A percentile compares a stretch with the other conserved stretches of the same genome.
These are phyloP conservation scores for Syncerus caffer DNA, from an alignment of 2,797 vertebrate species.

Conservation along the genomic window DNA sequence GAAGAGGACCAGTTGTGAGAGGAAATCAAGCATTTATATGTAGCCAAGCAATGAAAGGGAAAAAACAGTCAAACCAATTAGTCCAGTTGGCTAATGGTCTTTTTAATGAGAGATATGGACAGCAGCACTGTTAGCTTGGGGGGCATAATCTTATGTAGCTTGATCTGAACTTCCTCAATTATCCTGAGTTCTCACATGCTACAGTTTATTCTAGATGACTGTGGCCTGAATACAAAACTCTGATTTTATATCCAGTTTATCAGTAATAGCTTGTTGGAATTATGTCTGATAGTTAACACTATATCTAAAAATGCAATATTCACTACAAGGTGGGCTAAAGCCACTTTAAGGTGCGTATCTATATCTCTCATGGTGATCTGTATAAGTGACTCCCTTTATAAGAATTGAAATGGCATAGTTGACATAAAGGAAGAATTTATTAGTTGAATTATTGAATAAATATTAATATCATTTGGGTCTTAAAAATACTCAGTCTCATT, in stretches of 20 bases:
- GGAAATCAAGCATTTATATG: background rate
- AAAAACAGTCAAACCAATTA: constrained; percentile 1
- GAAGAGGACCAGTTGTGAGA: background rate
- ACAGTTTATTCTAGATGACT: background rate
- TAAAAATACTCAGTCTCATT: constrained; percentile 61
- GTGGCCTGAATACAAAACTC: background rate
- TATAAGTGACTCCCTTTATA: background rate
- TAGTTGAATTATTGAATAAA: constrained; percentile 30
- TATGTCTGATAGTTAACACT: background rate
- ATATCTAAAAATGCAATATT: background rate
- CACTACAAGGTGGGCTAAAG: background rate
- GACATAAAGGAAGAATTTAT: constrained; percentile 51
- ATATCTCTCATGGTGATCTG: background rate
- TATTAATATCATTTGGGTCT: constrained; percentile 58
- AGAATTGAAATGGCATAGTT: background rate
- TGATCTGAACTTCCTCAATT: background rate
- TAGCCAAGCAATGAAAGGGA: background rate
- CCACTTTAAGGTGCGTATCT: background rate
- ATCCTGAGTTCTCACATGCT: background rate
- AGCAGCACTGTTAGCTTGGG: background rate
- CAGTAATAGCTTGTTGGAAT: background rate
- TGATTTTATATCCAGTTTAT: background rate
- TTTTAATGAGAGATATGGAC: constrained; percentile 3
- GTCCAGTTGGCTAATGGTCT: constrained; percentile 46
- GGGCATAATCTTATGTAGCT: background rate